phyloP scores from a whole-genome alignment of 2,113 vertebrate genomes.

The Seriola quinqueradiata region DNA sequence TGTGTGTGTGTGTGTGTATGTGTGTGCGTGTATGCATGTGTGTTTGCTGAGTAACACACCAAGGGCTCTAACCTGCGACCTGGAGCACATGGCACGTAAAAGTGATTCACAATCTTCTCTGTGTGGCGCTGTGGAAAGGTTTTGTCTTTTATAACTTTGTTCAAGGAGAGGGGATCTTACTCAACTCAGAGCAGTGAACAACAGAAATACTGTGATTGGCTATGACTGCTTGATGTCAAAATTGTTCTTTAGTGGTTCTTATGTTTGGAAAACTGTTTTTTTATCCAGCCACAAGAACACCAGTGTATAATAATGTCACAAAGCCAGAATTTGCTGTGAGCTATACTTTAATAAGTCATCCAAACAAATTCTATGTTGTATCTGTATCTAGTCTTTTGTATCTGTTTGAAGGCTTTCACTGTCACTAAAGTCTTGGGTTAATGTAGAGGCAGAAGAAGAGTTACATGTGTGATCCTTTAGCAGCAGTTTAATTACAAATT shows the following conservation, averaged over 20 bases:
- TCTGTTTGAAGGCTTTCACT: background rate
- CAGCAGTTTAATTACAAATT: background rate
- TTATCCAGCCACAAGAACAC: background rate
- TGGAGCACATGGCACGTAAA: slow-evolving; percentile 65
- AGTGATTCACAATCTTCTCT: slow-evolving; percentile 81
- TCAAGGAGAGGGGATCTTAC: slow-evolving; percentile 77
- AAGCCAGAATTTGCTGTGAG: no score
- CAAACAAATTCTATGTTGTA: no score
- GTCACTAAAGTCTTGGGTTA: no score
- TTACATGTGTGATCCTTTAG: background rate
- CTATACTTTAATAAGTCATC: background rate
- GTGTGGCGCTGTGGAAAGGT: slow-evolving; percentile 74
- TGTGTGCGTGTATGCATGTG: slow-evolving; percentile 11
- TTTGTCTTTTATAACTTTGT: slow-evolving; percentile 80
- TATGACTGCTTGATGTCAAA: no score
- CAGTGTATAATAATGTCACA: background rate
- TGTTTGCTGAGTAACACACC: slow-evolving; percentile 60
- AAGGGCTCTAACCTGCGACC: slow-evolving; percentile 77
- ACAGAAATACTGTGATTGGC: background rate
- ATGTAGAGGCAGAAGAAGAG: no score
- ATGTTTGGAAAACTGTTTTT: background rate
- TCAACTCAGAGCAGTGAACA: slow-evolving; percentile 7
- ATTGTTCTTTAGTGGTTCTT: background rate
- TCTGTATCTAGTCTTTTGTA: background rate
- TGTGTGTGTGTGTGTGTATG: slow-evolving; percentile 7